Base-by-base conservation (phyloP, 2,888 invertebrate genomes). In the Schizaphis graminum region DNA sequence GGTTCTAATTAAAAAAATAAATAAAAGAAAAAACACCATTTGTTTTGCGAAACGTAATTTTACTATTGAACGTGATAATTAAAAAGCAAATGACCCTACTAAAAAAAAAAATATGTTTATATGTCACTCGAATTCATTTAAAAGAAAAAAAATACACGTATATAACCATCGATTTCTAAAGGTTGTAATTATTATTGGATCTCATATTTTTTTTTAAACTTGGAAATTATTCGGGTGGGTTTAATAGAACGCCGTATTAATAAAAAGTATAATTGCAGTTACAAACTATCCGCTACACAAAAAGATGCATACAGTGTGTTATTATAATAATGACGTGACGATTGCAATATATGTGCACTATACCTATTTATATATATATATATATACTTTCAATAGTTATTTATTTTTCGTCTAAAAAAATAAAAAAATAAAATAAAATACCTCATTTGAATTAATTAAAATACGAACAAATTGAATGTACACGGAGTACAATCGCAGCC, bases 1-100 rank as follows among this genome's bases (percentile, higher is more conserved):
- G 44, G n/a, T 47, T 47, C 24, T 91, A 91, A 91, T 91, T 91
- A 57, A 91, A 85, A 84, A 91, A 57, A 91, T 10, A 91, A 85
- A 91, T n/a, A 28, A 89, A 89, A 56, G 8, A 28, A 56, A 91
- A 77, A 77, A 35, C 41, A 1, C 47, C 44, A 61, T 86, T 57
- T 86, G 91, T 91, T 86, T 47, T 47, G 47, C 26, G 24, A 53
- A 91, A 86, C 53, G n/a, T 91, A 86, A 86, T 91, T 91, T 57
- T 44, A n/a, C 85, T 56, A 85, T 84, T 91, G 57, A 86, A 86
- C 57, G 26, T 13, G 57, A 56, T 91, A 91, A 91, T 91, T 91
- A 91, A 91, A 91, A 91, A 86, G 24, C 85, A 47, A 86, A 91
- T 47, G 57, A 61, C 47, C 57, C 35, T 16, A 77, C 49, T 49